These are phyloP conservation scores for Drosophila jambulina DNA, from an alignment of 1,140 invertebrate species.

Conservation along the genomic window DNA sequence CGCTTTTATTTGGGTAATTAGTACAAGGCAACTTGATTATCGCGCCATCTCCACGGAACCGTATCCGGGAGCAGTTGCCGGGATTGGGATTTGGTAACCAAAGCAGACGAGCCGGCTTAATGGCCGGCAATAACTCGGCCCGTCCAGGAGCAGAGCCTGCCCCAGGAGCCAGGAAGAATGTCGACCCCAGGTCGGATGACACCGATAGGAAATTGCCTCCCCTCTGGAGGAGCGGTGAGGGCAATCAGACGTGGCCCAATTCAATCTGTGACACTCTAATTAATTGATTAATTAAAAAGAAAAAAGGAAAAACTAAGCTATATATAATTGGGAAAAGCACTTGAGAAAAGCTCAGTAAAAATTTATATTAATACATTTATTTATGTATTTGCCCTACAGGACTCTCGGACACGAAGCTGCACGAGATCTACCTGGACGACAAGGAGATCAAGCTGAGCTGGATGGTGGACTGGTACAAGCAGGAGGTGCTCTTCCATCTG, in stretches of 20 bases:
- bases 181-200: conserved; percentile 12
- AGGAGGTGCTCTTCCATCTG: conserved; percentile 84
- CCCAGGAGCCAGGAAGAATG: not conserved
- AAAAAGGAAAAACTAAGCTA: too few species aligned
- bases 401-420: conserved; percentile 82
- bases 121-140: conserved; percentile 62
- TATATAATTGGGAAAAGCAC: too few species aligned
- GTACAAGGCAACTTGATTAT: conserved; percentile 76
- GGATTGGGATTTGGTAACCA: conserved; percentile 25
- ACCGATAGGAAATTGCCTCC: not conserved
- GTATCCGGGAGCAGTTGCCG: not conserved
- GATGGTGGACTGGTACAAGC: conserved; percentile 85
- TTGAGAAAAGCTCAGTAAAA: not conserved
- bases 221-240: not conserved
- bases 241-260: conserved; percentile 1
- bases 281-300: conserved; percentile 20
- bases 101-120: conserved; percentile 48
- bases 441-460: conserved; percentile 84
- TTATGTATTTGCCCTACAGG: conserved; percentile 30
- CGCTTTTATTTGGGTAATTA: conserved; percentile 74
- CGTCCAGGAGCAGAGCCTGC: conserved; percentile 8
- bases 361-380: not conserved
- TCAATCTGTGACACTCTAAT: conserved; percentile 12
- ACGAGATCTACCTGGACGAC: conserved; percentile 79
- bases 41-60: conserved; percentile 32